Conservation (phyloP, 92 coral and sea anemone species). For the Bergia sp. region DNA sequence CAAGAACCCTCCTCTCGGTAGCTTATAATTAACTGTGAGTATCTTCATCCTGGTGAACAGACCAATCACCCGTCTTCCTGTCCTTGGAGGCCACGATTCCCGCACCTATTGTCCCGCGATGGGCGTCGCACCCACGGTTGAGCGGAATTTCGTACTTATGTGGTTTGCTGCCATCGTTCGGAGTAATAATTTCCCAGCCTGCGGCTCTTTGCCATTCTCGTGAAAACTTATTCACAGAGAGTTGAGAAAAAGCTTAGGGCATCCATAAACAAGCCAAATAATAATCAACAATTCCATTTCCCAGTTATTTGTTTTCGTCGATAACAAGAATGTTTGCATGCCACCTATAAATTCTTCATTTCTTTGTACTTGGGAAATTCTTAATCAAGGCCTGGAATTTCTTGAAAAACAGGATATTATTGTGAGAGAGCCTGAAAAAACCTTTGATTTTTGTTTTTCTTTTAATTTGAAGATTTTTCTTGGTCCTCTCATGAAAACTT, state of each 20-base stretch:
- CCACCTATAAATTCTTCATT: no score
- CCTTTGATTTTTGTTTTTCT: no score
- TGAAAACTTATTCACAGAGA: background rate
- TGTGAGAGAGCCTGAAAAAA: no score
- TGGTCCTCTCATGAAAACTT: no score
- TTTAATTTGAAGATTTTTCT: no score
- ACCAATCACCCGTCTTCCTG: background rate
- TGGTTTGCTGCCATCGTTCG: background rate
- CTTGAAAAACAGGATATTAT: no score
- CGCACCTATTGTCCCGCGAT: slow-evolving; percentile 1
- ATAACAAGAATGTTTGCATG: no score
- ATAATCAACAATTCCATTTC: background rate
- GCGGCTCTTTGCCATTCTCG: background rate
- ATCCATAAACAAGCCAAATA: background rate
- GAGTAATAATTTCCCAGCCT: slow-evolving; percentile 2
- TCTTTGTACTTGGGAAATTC: no score
- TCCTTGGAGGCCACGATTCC: background rate
- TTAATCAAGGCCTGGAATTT: no score
- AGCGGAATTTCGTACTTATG: slow-evolving; percentile 19
- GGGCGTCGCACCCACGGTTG: background rate
- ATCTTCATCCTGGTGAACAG: slow-evolving; percentile 6
- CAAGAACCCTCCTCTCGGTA: background rate
- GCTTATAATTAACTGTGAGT: background rate
- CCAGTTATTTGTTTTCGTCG: no score
- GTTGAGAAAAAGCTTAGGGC: background rate